Evolutionary conservation across 2,888 invertebrate genomes (phyloP).

Genomic region (Oxystoma pomonae): DNA sequence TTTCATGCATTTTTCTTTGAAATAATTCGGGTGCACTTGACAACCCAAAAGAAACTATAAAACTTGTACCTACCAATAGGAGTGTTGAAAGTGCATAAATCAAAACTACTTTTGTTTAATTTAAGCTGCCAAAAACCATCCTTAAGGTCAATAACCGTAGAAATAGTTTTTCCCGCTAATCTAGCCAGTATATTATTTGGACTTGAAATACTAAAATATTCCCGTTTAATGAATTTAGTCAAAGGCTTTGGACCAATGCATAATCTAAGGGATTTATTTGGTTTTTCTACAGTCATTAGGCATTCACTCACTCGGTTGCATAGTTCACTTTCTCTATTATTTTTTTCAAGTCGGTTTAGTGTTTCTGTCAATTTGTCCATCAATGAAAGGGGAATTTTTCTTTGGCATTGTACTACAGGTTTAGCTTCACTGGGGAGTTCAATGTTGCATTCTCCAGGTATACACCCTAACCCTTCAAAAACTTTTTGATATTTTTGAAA

Average conservation of each 20-base stretch:
- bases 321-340: slow-evolving; percentile 10
- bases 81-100: slow-evolving; percentile 17
- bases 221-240: slow-evolving; percentile 29
- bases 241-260: slow-evolving; percentile 26
- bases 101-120: slow-evolving; percentile 3
- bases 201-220: slow-evolving; percentile 33
- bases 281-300: slow-evolving; percentile 15
- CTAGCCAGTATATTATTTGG: slow-evolving; percentile 26
- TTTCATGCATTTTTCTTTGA: slow-evolving; percentile 22
- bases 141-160: slow-evolving; percentile 22
- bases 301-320: slow-evolving; percentile 10
- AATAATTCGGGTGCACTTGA: slow-evolving; percentile 28
- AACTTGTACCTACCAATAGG: slow-evolving; percentile 28
- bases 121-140: slow-evolving; percentile 21
- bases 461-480: not conserved
- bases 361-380: not conserved
- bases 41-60: slow-evolving; percentile 31
- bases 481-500: not conserved
- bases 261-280: slow-evolving; percentile 33
- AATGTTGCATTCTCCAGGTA: not conserved
- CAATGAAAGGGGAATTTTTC: not conserved
- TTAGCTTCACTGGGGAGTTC: not conserved
- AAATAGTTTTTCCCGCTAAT: slow-evolving; percentile 16
- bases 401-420: not conserved
- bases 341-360: not conserved